A percentile compares a stretch with the other conserved stretches of the same genome.
These are phyloP conservation scores for Arrhopalites spinosus DNA, from an alignment of 2,888 invertebrate genomes.

Conservation along the genomic window DNA sequence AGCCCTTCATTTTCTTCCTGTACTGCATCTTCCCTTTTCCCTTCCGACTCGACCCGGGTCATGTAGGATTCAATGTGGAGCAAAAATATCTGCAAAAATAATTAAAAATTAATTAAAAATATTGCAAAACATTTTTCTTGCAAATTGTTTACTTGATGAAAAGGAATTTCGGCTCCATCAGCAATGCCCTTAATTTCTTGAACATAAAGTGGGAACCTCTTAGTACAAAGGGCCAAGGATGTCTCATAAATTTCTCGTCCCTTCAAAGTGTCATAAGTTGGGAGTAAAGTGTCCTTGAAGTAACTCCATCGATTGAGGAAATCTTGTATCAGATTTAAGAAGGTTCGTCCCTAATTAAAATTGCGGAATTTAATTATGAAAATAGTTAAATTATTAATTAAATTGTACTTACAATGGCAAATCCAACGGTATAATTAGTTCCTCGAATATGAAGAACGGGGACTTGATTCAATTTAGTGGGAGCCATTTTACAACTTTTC, in stretches of 20 bases:
- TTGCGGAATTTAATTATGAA: too few relatives aligned
- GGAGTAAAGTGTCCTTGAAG: slow-evolving; percentile 71
- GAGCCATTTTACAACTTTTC: not conserved
- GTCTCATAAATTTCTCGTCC: slow-evolving; percentile 76
- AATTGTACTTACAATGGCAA: slow-evolving; percentile 27
- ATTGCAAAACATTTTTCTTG: too few relatives aligned
- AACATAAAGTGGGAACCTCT: slow-evolving; percentile 79
- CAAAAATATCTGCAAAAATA: slow-evolving; percentile 83
- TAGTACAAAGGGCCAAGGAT: slow-evolving; percentile 71
- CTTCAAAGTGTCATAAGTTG: slow-evolving; percentile 68
- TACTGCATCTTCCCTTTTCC: too few relatives aligned
- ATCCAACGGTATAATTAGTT: slow-evolving; percentile 21
- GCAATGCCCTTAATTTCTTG: slow-evolving; percentile 83
- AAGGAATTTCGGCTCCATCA: slow-evolving; percentile 81
- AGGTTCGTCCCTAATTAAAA: slow-evolving; percentile 74
- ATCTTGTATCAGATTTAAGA: slow-evolving; percentile 73
- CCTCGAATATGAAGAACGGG: slow-evolving; percentile 32
- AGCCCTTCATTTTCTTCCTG: too few relatives aligned
- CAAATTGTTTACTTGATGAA: slow-evolving; percentile 76
- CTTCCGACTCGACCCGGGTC: too few relatives aligned
- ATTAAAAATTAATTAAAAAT: too few relatives aligned
- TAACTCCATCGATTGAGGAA: slow-evolving; percentile 67
- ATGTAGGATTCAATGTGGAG: slow-evolving; percentile 72
- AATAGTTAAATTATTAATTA: too few relatives aligned
- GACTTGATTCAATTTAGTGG: slow-evolving; percentile 10